Conservation (phyloP, 30 jellyfish, hydroid and myxozoan species). For the Chrysaora quinquecirrha region DNA sequence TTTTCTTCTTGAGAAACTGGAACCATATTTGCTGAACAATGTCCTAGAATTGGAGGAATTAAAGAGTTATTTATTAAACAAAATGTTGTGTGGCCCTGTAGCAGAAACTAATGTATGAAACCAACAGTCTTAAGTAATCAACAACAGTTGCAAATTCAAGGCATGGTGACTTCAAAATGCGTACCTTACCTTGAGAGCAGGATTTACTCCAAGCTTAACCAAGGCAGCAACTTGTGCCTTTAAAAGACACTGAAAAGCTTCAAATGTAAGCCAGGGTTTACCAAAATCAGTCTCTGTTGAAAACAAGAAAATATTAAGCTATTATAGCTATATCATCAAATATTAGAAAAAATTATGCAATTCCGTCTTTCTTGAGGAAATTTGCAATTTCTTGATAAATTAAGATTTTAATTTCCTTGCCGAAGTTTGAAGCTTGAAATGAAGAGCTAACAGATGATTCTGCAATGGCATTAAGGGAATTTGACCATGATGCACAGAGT, state of each 20-base stretch:
- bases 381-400: neutral
- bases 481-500: too few relatives aligned
- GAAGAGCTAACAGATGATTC: too few relatives aligned
- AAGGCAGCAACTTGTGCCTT: conserved; percentile 61
- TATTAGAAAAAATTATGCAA: neutral
- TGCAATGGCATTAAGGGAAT: too few relatives aligned
- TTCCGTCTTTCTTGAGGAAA: neutral
- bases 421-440: too few relatives aligned
- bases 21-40: conserved; percentile 60
- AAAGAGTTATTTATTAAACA: neutral
- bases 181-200: conserved; percentile 55
- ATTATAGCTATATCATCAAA: neutral
- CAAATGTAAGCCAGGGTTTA: conserved; percentile 74
- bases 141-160: too few relatives aligned
- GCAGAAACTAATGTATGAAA: too few relatives aligned
- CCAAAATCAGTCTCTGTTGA: conserved; percentile 49
- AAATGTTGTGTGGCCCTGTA: neutral
- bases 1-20: conserved; percentile 29
- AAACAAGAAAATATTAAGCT: neutral
- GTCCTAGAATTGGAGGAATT: conserved; percentile 6
- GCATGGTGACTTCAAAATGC: too few relatives aligned
- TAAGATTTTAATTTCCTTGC: neutral
- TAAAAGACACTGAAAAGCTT: conserved; percentile 60
- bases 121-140: too few relatives aligned
- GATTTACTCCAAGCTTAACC: conserved; percentile 55